phyloP scores from a whole-genome alignment of 2,888 invertebrate species.

The Hemaris fuciformis region DNA sequence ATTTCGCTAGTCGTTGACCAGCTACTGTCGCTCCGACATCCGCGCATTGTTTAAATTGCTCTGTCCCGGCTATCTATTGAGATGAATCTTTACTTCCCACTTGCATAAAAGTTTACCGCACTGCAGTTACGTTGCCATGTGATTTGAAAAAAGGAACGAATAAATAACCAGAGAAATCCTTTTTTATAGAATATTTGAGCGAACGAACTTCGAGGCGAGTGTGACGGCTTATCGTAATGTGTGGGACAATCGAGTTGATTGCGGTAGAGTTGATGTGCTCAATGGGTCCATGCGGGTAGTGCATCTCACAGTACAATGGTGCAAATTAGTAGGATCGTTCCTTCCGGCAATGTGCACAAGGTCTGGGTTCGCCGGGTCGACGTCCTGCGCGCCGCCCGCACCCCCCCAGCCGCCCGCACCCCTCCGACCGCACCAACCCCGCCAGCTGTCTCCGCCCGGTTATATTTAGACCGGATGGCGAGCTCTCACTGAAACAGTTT shows the following conservation, averaged over 20 bases:
- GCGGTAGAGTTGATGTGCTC: background rate
- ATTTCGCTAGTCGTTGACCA: conserved; percentile 22
- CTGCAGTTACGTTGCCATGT: background rate
- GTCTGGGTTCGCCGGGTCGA: conserved; percentile 72
- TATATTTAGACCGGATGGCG: conserved; percentile 75
- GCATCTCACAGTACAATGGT: conserved; percentile 36
- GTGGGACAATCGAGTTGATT: background rate
- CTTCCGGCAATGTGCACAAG: conserved; percentile 65
- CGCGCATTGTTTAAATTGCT: conserved; percentile 51
- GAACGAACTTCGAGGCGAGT: background rate
- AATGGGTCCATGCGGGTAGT: background rate
- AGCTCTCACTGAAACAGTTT: conserved; percentile 69
- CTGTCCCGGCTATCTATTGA: conserved; percentile 41
- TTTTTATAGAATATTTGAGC: background rate
- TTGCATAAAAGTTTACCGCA: background rate
- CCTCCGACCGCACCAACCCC: conserved; percentile 38
- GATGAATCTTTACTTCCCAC: conserved; percentile 27
- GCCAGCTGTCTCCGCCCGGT: conserved; percentile 63
- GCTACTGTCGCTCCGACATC: conserved; percentile 23
- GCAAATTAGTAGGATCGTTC: conserved; percentile 44
- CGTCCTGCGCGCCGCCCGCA: conserved; percentile 45
- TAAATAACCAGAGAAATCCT: background rate
- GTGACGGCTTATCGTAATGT: background rate
- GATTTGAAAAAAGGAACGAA: background rate
- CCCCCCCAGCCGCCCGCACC: conserved; percentile 34